Conservation (phyloP, 2,113 vertebrate genomes). For the Gymnogyps californianus region DNA sequence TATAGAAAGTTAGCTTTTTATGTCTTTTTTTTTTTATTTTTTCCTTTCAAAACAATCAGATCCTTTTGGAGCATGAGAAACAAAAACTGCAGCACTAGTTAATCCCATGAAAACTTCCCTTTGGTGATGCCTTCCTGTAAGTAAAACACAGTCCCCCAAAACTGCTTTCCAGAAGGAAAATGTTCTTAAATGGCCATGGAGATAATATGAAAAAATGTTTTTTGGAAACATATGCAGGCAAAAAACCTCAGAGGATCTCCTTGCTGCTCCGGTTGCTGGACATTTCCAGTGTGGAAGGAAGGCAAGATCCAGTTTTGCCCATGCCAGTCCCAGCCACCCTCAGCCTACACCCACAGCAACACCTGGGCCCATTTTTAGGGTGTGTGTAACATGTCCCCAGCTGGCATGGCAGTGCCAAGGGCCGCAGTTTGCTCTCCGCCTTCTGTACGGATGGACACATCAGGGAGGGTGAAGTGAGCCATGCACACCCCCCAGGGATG, state of each 20-base stretch:
- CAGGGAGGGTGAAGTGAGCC: not conserved
- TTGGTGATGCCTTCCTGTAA: not conserved
- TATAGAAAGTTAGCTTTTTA: not conserved
- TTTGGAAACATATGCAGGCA: not conserved
- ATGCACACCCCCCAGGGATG: rapidly evolving
- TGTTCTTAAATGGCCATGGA: not conserved
- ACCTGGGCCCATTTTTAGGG: not conserved
- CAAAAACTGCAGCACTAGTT: not conserved
- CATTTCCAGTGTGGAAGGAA: not conserved
- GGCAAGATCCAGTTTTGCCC: not conserved
- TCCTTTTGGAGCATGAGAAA: not conserved
- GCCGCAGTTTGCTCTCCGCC: not conserved
- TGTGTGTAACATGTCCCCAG: not conserved
- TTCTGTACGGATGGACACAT: not conserved
- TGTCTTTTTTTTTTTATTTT: not conserved
- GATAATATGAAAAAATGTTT: not conserved
- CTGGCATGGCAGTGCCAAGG: not conserved
- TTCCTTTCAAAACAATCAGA: not conserved
- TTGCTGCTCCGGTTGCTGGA: not conserved
- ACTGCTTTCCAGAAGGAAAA: not conserved
- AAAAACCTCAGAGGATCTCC: not conserved
- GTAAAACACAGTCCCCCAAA: not conserved
- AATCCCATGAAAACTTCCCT: not conserved
- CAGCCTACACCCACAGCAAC: not conserved
- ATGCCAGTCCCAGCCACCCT: not conserved